Percentiles rank a stretch among this genome's conserved stretches.
Conservation (phyloP, 1,140 invertebrate genomes). For the Drosophila sp. region DNA sequence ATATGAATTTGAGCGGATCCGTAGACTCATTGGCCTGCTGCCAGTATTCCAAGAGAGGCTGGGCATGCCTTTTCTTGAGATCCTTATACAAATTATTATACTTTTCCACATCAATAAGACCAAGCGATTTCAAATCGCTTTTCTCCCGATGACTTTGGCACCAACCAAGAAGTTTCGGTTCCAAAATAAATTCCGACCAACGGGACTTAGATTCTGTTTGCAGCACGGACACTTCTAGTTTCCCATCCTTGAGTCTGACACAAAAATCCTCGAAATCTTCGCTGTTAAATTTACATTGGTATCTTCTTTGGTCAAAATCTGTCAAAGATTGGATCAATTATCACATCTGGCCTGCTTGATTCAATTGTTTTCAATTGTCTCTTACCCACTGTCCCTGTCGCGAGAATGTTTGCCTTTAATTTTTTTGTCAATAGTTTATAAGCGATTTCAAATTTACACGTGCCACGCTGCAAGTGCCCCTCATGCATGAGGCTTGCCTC, state of each 20-base stretch:
- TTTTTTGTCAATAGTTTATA: constrained; percentile 74
- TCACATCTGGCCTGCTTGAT: too few relatives aligned
- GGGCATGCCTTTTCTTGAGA: constrained; percentile 92
- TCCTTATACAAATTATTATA: constrained; percentile 90
- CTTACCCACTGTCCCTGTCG: constrained; percentile 61
- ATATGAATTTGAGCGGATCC: constrained; percentile 97
- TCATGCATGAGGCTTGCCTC: constrained; percentile 10
- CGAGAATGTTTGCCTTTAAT: constrained; percentile 46
- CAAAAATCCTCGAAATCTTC: constrained; percentile 45
- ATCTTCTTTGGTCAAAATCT: constrained; percentile 51
- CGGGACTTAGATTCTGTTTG: constrained; percentile 15
- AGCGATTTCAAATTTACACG: constrained; percentile 48
- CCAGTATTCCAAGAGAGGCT: constrained; percentile 85
- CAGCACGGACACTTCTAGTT: constrained; percentile 15
- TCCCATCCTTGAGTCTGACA: constrained; percentile 30
- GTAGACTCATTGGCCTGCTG: constrained; percentile 93
- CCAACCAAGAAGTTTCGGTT: constrained; percentile 56
- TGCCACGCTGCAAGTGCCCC: not conserved
- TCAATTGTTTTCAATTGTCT: not conserved
- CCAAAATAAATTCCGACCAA: constrained; percentile 52
- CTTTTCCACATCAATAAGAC: constrained; percentile 87
- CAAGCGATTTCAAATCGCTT: constrained; percentile 85
- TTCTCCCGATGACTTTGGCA: constrained; percentile 41
- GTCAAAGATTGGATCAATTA: not conserved
- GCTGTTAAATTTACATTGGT: constrained; percentile 54